phyloP scores from a whole-genome alignment of 2,888 invertebrate genomes.

The Thereva nobilitata region DNA sequence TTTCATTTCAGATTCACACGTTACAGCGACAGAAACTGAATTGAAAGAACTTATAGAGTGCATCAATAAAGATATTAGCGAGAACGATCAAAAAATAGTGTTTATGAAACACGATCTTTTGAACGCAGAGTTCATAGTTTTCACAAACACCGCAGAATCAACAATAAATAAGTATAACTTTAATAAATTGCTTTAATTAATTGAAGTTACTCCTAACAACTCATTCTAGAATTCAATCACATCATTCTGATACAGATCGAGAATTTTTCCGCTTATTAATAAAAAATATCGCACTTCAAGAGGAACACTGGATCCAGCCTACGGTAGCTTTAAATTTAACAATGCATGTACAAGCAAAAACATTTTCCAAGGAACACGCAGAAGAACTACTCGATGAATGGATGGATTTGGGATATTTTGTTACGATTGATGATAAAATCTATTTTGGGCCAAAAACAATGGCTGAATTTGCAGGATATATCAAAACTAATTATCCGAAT shows the following conservation, averaged over 20 bases:
- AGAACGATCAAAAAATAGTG: constrained; percentile 46
- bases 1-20: too few species aligned
- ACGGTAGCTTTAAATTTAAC: constrained; percentile 44
- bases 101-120: constrained; percentile 47
- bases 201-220: not conserved
- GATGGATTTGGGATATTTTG: constrained; percentile 47
- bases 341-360: constrained; percentile 42
- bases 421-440: constrained; percentile 43
- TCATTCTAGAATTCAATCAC: constrained; percentile 40
- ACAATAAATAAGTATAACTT: constrained; percentile 41
- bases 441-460: constrained; percentile 48
- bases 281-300: constrained; percentile 43
- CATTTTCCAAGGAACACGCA: constrained; percentile 46
- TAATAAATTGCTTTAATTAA: not conserved
- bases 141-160: constrained; percentile 44
- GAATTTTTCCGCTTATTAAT: constrained; percentile 47
- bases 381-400: constrained; percentile 46
- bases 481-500: constrained; percentile 46
- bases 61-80: constrained; percentile 44
- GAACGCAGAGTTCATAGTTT: constrained; percentile 46
- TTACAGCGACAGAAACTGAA: not conserved
- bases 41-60: constrained; percentile 43
- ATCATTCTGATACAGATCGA: constrained; percentile 46
- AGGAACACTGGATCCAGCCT: constrained; percentile 46
- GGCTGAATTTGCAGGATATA: constrained; percentile 47